Percentiles rank a stretch among this genome's conserved stretches.
Conservation (phyloP, 2,888 invertebrate genomes). For the Drosophila tripunctata region DNA sequence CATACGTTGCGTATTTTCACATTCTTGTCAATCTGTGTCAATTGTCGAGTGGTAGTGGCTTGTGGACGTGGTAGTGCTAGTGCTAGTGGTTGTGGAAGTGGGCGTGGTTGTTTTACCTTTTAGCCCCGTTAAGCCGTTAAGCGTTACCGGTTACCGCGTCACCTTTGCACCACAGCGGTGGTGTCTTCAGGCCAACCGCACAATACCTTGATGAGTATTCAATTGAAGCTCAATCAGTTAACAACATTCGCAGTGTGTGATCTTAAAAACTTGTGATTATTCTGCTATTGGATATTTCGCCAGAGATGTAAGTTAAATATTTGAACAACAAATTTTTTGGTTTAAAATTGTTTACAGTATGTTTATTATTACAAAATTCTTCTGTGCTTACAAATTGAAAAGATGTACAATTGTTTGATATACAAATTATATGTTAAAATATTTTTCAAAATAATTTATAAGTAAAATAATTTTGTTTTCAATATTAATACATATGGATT, state of each 20-base stretch:
- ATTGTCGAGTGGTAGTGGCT: slow-evolving; percentile 55
- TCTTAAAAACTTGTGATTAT: slow-evolving; percentile 7
- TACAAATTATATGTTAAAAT: too few relatives aligned
- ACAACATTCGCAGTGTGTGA: slow-evolving; percentile 55
- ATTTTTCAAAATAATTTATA: too few relatives aligned
- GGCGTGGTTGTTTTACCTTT: slow-evolving; percentile 26
- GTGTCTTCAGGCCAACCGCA: slow-evolving; percentile 27
- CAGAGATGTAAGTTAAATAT: slow-evolving; percentile 50
- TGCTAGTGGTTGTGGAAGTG: slow-evolving; percentile 18
- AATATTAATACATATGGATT: not conserved
- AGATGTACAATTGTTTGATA: not conserved
- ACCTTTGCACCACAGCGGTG: slow-evolving; percentile 10
- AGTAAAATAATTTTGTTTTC: not conserved
- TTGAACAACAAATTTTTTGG: not conserved
- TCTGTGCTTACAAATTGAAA: too few relatives aligned
- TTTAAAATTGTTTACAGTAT: not conserved
- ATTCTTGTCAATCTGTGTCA: slow-evolving; percentile 75
- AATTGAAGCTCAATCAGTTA: slow-evolving; percentile 76
- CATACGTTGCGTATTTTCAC: slow-evolving; percentile 73
- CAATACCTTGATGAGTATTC: slow-evolving; percentile 70
- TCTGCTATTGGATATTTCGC: slow-evolving; percentile 23
- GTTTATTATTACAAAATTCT: too few relatives aligned
- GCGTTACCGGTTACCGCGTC: slow-evolving; percentile 25
- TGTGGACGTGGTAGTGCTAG: slow-evolving; percentile 26
- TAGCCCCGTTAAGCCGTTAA: slow-evolving; percentile 12